phyloP scores from a whole-genome alignment of 2,888 invertebrate genomes.

The Dastarcus helophoroides region DNA sequence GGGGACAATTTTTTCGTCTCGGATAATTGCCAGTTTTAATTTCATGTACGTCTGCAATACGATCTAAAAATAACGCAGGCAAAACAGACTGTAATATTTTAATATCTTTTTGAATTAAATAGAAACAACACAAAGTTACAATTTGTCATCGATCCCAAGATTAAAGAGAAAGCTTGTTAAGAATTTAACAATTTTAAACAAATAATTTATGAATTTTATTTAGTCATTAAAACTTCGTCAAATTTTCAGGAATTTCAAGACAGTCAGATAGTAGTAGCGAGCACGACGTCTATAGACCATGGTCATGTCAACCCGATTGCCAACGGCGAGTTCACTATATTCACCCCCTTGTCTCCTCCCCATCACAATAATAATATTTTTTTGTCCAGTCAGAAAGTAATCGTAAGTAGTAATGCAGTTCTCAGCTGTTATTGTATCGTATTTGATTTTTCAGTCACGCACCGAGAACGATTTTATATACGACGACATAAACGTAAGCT shows the following conservation, averaged over 20 bases:
- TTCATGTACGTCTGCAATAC: too few species aligned
- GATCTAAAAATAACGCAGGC: too few species aligned
- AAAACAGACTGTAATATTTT: too few species aligned
- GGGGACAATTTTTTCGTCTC: too few species aligned
- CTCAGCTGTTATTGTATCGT: background rate
- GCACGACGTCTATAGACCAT: slow-evolving; percentile 29
- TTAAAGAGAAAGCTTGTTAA: too few species aligned
- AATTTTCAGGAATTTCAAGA: slow-evolving; percentile 36
- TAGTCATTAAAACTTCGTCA: too few species aligned
- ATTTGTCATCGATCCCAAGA: too few species aligned
- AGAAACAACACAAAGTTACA: too few species aligned
- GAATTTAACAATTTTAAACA: too few species aligned
- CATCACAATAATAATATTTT: slow-evolving; percentile 37
- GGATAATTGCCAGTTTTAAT: too few species aligned
- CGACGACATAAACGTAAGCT: slow-evolving; percentile 34
- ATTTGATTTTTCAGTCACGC: slow-evolving; percentile 24
- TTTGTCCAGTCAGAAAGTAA: slow-evolving; percentile 31
- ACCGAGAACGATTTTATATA: slow-evolving; percentile 30
- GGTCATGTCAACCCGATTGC: slow-evolving; percentile 36
- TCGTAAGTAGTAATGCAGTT: slow-evolving; percentile 22
- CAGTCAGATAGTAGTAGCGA: slow-evolving; percentile 30
- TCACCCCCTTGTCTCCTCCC: slow-evolving; percentile 35
- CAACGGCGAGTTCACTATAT: slow-evolving; percentile 35
- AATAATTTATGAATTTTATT: too few species aligned
- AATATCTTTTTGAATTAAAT: too few species aligned